Base-by-base conservation (phyloP, 1,140 invertebrate genomes). In the Drosophila ananassae region DNA sequence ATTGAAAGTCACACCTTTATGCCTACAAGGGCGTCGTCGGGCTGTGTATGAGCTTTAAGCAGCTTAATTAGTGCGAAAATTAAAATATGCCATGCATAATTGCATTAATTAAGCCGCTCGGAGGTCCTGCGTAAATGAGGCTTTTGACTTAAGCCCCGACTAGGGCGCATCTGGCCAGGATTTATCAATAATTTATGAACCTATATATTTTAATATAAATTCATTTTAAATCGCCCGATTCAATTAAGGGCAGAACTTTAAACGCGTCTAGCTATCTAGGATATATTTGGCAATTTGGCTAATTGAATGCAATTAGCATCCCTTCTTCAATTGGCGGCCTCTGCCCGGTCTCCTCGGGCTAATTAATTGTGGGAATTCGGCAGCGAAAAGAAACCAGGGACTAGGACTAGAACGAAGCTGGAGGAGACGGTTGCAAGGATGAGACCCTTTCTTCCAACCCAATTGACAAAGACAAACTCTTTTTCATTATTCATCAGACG, bases 271-370 rank as follows among this genome's bases (percentile, higher is more conserved):
- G 74, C 66, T 8, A 5, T 21, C 13, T 77, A 52, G 63, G 46
- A 51, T 52, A 44, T 2, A 21, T 68, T 73, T 69, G 58, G 74
- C 84, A 87, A 89, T 87, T 87, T 82, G 73, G 76, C 75, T 87
- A 87, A 87, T 87, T 87, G 79, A 83, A 74, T 76, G 83, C 76
- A 87, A 87, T 87, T 89, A 87, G 60, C 82, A 89, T 89, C 64
- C 34, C 48, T 41, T 60, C 53, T 41, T 30, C 58, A 63, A 71
- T 64, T 13, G 64, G 34, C 24, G 54, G 25, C 32, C 9, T 53
- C 34, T 44, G 28, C 17, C 55, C 50, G n/a, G 37, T 53, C 32
- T 63, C 55, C 13, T 44, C 50, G 66, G 74, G 61, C 78, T 81
- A 85, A 87, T 85, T 85, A 85, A 87, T 87, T 87, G 77, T 75